Evolutionary conservation across 2,797 vertebrate genomes (phyloP).

Genomic region (Spinus pinus): DNA sequence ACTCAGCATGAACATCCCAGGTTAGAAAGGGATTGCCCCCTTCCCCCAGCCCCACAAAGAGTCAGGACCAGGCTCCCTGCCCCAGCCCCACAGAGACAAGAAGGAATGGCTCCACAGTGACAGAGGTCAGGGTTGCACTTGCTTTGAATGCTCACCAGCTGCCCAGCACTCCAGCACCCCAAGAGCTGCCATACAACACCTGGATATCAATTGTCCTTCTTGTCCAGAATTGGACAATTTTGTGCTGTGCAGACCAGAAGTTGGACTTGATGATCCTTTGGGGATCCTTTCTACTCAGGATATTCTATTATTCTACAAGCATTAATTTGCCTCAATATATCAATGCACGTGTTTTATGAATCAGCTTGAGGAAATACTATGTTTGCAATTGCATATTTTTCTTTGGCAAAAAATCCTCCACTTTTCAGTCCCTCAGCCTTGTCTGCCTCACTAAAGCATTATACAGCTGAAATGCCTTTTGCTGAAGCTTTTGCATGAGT

Average conservation of each 20-base stretch:
- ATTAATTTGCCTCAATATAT: background rate
- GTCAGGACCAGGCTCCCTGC: background rate
- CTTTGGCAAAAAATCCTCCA: background rate
- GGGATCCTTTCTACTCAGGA: background rate
- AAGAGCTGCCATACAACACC: background rate
- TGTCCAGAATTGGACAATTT: background rate
- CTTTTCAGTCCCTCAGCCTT: background rate
- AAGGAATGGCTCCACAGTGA: background rate
- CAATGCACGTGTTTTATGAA: accelerated
- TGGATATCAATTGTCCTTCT: background rate
- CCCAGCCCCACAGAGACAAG: background rate
- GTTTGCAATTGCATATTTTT: accelerated
- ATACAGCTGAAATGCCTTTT: background rate
- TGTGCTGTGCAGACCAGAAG: background rate
- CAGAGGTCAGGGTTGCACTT: background rate
- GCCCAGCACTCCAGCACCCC: background rate
- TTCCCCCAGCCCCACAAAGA: background rate
- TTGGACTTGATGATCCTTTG: background rate
- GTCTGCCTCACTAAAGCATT: background rate
- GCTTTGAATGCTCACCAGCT: background rate
- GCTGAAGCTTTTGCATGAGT: background rate
- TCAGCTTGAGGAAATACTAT: background rate
- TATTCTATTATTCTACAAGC: background rate
- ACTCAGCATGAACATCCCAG: background rate
- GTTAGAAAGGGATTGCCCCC: background rate